Percentiles rank a stretch among this genome's conserved stretches.
Conservation (phyloP, 2,113 vertebrate genomes). For the Malaclemys terrapin region DNA sequence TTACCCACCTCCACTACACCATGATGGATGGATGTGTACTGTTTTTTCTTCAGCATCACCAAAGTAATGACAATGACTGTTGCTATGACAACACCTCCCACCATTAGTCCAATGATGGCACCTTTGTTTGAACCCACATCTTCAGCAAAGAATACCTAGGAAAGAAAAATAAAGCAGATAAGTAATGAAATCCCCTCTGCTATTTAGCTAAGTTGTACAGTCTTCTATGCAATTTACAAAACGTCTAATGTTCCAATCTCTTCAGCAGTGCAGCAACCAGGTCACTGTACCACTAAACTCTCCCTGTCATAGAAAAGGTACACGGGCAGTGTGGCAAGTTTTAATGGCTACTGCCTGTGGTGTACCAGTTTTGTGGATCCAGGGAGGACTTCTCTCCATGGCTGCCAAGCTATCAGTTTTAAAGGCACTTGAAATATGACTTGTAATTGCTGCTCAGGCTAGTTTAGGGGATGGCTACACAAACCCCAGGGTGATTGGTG, state of each 20-base stretch:
- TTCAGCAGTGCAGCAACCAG: neutral
- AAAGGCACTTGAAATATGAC: neutral
- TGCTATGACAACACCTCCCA: slow-evolving; percentile 98
- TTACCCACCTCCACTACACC: slow-evolving; percentile 95
- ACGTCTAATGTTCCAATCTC: neutral
- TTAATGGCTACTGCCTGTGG: neutral
- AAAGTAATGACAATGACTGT: slow-evolving; percentile 98
- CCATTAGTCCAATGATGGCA: slow-evolving; percentile 98
- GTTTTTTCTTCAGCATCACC: slow-evolving; percentile 99
- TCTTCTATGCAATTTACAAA: neutral
- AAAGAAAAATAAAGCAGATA: slow-evolving; percentile 32
- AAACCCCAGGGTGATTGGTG: slow-evolving; percentile 38
- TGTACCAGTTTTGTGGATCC: neutral
- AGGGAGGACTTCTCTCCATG: neutral
- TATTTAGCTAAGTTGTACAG: neutral
- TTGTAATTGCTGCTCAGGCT: neutral
- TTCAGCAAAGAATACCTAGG: slow-evolving; percentile 95
- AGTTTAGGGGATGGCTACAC: accelerated
- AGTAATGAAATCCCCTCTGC: neutral
- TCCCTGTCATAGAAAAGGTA: neutral
- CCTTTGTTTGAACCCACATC: slow-evolving; percentile 98
- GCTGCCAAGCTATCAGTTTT: neutral
- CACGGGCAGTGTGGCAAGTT: neutral
- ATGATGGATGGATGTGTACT: slow-evolving; percentile 98
- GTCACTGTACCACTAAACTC: neutral